A percentile compares a stretch with the other conserved stretches of the same genome.
Conservation (phyloP, 1,140 invertebrate species). For the Drosophila takahashii region DNA sequence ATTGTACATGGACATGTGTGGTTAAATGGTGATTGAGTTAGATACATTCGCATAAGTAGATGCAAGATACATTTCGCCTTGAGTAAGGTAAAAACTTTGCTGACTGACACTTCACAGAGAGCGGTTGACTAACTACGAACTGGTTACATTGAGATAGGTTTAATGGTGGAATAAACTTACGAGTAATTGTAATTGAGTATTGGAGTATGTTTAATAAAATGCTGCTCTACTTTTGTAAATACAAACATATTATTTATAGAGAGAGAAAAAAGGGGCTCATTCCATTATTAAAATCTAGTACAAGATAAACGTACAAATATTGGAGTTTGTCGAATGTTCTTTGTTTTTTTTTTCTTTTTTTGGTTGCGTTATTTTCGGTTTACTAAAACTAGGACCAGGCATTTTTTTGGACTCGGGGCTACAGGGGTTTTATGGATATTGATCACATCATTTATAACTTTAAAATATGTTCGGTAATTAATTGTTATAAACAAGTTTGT, state of each 20-base stretch:
- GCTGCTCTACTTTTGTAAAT: constrained; percentile 39
- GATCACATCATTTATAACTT: constrained; percentile 36
- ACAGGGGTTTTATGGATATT: constrained; percentile 20
- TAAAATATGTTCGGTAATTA: constrained; percentile 14
- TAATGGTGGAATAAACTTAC: constrained; percentile 54
- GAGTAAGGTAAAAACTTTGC: constrained; percentile 11
- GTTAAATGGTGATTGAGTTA: constrained; percentile 51
- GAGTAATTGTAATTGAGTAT: constrained; percentile 9
- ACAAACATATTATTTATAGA: constrained; percentile 44
- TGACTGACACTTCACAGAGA: constrained; percentile 41
- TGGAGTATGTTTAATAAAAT: constrained; percentile 21
- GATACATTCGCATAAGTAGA: constrained; percentile 43
- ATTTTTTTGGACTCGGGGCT: background rate
- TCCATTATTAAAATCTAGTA: constrained; percentile 53
- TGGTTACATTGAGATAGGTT: constrained; percentile 61
- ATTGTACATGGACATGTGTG: constrained; percentile 61
- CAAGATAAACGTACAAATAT: constrained; percentile 35
- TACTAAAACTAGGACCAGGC: constrained; percentile 29
- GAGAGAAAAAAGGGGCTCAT: constrained; percentile 48
- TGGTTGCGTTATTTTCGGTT: constrained; percentile 5
- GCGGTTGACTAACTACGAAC: constrained; percentile 69
- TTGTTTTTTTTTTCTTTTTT: constrained; percentile 16
- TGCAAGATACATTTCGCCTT: constrained; percentile 30
- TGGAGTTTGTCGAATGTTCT: constrained; percentile 16
- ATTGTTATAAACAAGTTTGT: constrained; percentile 35